Evolutionary conservation across 2,888 invertebrate species (phyloP), one percentile per base, ranked within the genome.

Genomic region (Melolontha melolontha): DNA sequence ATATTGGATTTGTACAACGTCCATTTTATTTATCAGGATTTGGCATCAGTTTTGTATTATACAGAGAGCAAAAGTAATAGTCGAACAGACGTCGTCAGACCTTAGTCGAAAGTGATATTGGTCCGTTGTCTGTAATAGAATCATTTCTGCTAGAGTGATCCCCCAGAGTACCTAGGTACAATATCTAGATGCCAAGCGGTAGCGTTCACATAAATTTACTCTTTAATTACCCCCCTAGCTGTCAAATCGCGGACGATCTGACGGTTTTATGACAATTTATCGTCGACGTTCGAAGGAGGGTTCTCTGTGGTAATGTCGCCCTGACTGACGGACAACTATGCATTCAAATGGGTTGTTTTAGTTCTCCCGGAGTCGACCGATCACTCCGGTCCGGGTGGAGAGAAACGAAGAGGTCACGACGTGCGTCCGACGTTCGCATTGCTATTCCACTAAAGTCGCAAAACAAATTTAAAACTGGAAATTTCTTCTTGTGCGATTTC

Each of bases 271-370:
- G 89, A 89, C 85, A 85, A 86, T 86, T 86, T 86, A 86, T 83
- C 80, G 83, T 81, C 83, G 77, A 82, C 86, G 85, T 86, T 86
- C 86, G 86, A 86, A 85, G 86, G 87, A 86, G 86, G 87, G 86
- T 82, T 80, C 79, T 78, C 59, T 79, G 81, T 83, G 78, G 82
- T 83, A 83, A 88, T 87, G 87, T 86, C 87, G 86, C 85, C 86
- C 85, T 88, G 89, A 89, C 87, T 89, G 89, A 89, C 89, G 86
- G 89, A 89, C 89, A 87, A 87, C 88, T 86, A 89, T 89, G 89
- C 89, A 89, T 89, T 89, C 89, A 89, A 89, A 89, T 89, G 84
- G 89, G 86, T 88, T 89, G 88, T 87, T 89, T 89, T 88, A 85
- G 85, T 83, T 85, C 80, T 69, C 70, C 70, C 68, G 66, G 68